These are phyloP conservation scores for Apis dorsata DNA, from an alignment of 1,140 invertebrate species.

Conservation along the genomic window DNA sequence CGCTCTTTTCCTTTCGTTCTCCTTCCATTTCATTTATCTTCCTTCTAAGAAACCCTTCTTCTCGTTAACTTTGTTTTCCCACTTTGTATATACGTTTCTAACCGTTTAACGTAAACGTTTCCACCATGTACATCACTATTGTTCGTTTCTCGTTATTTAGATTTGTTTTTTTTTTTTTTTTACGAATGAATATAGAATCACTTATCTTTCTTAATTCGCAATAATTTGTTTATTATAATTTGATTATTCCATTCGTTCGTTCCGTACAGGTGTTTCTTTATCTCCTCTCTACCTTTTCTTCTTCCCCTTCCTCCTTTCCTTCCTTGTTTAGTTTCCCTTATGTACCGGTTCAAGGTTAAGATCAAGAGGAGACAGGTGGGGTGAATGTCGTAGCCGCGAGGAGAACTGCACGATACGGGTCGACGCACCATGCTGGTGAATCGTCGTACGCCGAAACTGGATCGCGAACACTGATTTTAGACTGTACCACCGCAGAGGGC, in stretches of 20 bases:
- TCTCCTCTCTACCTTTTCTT: too few relatives aligned
- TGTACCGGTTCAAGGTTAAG: conserved; percentile 54
- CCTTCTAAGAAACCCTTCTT: background rate
- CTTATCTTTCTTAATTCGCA: too few relatives aligned
- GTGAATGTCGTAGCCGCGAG: conserved; percentile 8
- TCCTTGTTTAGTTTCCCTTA: conserved; percentile 7
- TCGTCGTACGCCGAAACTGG: conserved; percentile 42
- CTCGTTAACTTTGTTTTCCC: background rate
- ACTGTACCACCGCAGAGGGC: conserved; percentile 12
- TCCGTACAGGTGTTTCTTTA: too few relatives aligned
- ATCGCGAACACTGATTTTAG: conserved; percentile 59
- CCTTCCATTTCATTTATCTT: background rate
- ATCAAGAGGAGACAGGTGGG: conserved; percentile 4
- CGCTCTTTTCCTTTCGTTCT: conserved; percentile 5
- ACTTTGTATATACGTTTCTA: background rate
- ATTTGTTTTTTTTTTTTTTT: background rate
- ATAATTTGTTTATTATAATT: too few relatives aligned
- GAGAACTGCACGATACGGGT: conserved; percentile 23
- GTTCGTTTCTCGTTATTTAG: background rate
- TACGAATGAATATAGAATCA: background rate
- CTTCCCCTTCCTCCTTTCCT: background rate
- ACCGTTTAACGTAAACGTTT: background rate
- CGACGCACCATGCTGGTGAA: conserved; percentile 42
- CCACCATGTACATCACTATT: background rate
- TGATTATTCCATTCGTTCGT: too few relatives aligned